Evolutionary conservation across 1,140 invertebrate genomes (phyloP).

Genomic region (Polyergus mexicanus): DNA sequence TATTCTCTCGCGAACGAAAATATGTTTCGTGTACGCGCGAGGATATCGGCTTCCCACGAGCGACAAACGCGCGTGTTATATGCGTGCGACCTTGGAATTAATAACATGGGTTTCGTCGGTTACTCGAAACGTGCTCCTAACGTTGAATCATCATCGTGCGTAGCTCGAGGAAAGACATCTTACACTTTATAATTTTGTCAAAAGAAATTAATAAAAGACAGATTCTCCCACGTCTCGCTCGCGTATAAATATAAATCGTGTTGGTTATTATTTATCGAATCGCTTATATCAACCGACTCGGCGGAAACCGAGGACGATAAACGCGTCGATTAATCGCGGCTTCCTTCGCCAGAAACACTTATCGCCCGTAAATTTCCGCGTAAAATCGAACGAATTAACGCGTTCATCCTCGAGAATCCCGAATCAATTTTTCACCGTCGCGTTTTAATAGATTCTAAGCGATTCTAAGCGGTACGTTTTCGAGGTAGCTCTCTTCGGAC

Average conservation of each 20-base stretch:
- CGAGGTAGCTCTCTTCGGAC: background rate
- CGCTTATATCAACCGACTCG: background rate
- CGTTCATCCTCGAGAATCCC: background rate
- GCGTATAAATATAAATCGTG: background rate
- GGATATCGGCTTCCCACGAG: background rate
- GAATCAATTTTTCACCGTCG: constrained; percentile 27
- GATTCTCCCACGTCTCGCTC: background rate
- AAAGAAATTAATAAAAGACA: background rate
- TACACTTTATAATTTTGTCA: background rate
- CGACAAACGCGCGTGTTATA: background rate
- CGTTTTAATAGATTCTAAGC: background rate
- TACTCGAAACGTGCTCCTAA: background rate
- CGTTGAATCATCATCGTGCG: background rate
- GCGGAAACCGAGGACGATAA: constrained; percentile 30
- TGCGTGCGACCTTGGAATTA: background rate
- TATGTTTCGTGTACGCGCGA: background rate
- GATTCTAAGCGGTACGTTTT: background rate
- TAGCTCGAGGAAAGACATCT: background rate
- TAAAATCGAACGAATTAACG: constrained; percentile 20
- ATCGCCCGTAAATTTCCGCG: constrained; percentile 9
- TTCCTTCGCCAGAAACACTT: constrained; percentile 20
- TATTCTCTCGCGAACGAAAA: background rate
- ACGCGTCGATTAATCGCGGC: constrained; percentile 23
- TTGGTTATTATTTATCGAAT: constrained; percentile 6
- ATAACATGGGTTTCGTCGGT: background rate